phyloP scores from a whole-genome alignment of 1,140 invertebrate species.

The Sycobia sp. region DNA sequence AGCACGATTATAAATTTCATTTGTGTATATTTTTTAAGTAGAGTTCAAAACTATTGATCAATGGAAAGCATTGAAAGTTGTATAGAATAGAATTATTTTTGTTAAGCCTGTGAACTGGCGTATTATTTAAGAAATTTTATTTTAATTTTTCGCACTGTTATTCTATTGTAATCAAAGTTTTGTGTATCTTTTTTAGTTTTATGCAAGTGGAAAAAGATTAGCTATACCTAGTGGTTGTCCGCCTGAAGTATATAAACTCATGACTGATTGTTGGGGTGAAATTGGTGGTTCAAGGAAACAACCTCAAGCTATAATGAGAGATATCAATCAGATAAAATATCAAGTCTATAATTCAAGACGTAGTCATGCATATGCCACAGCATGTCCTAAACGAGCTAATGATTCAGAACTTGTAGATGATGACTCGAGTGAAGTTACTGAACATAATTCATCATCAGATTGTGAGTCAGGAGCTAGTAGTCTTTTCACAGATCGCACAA shows the following conservation, averaged over 20 bases:
- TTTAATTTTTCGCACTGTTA: no score
- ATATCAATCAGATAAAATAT: constrained; percentile 80
- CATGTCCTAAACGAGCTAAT: constrained; percentile 55
- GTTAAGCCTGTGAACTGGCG: no score
- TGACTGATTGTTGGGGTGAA: constrained; percentile 85
- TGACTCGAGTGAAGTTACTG: constrained; percentile 38
- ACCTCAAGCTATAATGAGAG: constrained; percentile 81
- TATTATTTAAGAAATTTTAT: neutral
- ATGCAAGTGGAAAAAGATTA: constrained; percentile 75
- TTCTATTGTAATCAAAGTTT: no score
- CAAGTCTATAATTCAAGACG: constrained; percentile 70
- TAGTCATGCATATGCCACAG: constrained; percentile 66
- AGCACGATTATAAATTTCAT: no score
- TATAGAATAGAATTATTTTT: no score
- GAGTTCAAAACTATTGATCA: no score
- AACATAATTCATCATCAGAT: constrained; percentile 43
- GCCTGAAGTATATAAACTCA: constrained; percentile 79
- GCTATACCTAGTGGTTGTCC: constrained; percentile 78
- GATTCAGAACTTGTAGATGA: constrained; percentile 38
- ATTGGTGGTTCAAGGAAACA: constrained; percentile 73
- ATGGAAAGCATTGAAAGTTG: no score
- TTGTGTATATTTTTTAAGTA: no score
- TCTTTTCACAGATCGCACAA: constrained; percentile 47
- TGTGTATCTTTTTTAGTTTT: constrained; percentile 64
- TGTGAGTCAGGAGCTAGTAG: constrained; percentile 48